Conservation (phyloP, 2,797 vertebrate genomes). For the Semotilus atromaculatus region DNA sequence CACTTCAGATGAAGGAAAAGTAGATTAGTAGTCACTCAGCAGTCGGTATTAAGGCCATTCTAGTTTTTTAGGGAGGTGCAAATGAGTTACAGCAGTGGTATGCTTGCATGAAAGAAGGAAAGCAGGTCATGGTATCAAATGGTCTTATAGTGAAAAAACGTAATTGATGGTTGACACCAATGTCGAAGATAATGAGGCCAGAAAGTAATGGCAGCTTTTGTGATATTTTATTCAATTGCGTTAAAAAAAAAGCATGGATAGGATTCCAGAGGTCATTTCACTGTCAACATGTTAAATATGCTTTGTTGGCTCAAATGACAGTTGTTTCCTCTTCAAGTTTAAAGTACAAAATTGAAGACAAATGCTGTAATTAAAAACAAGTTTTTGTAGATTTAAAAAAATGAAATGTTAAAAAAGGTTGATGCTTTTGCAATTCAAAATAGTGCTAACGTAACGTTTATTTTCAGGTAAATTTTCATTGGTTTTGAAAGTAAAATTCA, state of each 20-base stretch:
- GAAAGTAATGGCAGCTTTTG: slow-evolving; percentile 3
- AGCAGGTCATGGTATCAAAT: neutral
- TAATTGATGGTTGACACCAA: neutral
- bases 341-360: neutral
- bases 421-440: neutral
- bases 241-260: slow-evolving; percentile 6
- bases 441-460: neutral
- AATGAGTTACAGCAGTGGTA: neutral
- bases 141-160: neutral
- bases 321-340: neutral
- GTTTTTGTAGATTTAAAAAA: slow-evolving; percentile 1
- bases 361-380: neutral
- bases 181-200: neutral
- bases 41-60: slow-evolving; percentile 19
- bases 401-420: neutral
- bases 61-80: slow-evolving; percentile 8
- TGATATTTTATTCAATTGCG: slow-evolving; percentile 39
- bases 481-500: slow-evolving; percentile 18
- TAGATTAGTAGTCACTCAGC: slow-evolving; percentile 29
- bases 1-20: slow-evolving; percentile 34
- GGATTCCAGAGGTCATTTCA: neutral
- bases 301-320: neutral
- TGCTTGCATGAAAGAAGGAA: neutral
- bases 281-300: neutral
- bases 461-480: neutral